phyloP scores from a whole-genome alignment of 1,140 invertebrate genomes.

The Homalodisca vitripennis region DNA sequence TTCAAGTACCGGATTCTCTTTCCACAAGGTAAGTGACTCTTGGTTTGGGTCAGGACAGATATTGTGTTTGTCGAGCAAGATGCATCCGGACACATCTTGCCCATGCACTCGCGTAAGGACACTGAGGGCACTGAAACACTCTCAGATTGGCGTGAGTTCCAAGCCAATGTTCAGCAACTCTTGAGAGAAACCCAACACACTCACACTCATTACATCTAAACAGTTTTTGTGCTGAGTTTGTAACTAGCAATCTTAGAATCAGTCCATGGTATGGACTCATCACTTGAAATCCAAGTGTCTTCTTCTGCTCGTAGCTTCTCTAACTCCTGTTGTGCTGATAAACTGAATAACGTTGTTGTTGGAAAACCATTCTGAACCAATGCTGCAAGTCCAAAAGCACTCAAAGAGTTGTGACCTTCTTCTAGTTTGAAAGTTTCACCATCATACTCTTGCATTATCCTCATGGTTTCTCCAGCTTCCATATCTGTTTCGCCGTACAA shows the following conservation, averaged over 20 bases:
- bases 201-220: slow-evolving; percentile 74
- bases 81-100: slow-evolving; percentile 72
- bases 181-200: slow-evolving; percentile 71
- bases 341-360: slow-evolving; percentile 59
- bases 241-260: slow-evolving; percentile 69
- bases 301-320: slow-evolving; percentile 18
- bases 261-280: slow-evolving; percentile 66
- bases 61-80: slow-evolving; percentile 66
- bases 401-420: slow-evolving; percentile 61
- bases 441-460: slow-evolving; percentile 47
- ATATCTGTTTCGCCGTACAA: slow-evolving; percentile 78
- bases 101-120: slow-evolving; percentile 73
- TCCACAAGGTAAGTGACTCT: slow-evolving; percentile 53
- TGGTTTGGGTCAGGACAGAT: slow-evolving; percentile 59
- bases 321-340: slow-evolving; percentile 33
- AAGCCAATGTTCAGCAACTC: slow-evolving; percentile 81
- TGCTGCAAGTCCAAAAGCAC: slow-evolving; percentile 66
- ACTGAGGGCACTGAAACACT: slow-evolving; percentile 69
- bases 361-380: slow-evolving; percentile 71
- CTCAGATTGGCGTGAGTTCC: slow-evolving; percentile 74
- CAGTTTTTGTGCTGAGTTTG: slow-evolving; percentile 67
- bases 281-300: slow-evolving; percentile 66
- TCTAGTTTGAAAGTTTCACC: slow-evolving; percentile 54
- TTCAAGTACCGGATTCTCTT: slow-evolving; percentile 70
- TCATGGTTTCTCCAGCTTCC: slow-evolving; percentile 49